phyloP scores from a whole-genome alignment of 2,797 vertebrate genomes.

The Anomalospiza imberbis region DNA sequence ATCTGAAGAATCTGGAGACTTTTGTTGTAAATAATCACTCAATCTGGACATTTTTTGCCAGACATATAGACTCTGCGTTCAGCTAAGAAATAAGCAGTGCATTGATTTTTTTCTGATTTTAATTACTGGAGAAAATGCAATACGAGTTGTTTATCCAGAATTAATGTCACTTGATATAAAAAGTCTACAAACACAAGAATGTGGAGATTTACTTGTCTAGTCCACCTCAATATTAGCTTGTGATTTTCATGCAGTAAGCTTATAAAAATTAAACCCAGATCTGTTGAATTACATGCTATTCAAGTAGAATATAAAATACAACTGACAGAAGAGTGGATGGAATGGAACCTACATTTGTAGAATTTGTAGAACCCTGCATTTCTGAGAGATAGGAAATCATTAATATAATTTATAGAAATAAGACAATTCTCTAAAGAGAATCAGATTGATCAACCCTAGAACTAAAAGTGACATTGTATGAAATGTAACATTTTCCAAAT shows the following conservation, averaged over 20 bases:
- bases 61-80: background rate
- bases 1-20: conserved; percentile 5
- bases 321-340: background rate
- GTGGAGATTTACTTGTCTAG: background rate
- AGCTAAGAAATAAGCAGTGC: background rate
- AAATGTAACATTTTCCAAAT: background rate
- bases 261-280: background rate
- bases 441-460: background rate
- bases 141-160: background rate
- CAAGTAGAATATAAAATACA: background rate
- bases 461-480: background rate
- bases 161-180: background rate
- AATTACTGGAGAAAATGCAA: background rate
- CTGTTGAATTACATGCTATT: background rate
- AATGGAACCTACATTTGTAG: background rate
- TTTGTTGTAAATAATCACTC: background rate
- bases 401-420: background rate
- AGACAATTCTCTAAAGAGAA: background rate
- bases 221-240: background rate
- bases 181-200: background rate
- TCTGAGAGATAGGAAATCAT: background rate
- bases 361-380: background rate
- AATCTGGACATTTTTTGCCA: background rate
- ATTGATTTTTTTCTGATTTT: background rate
- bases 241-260: background rate